phyloP scores from a whole-genome alignment of 2,888 invertebrate genomes.

The Heliconius charithonia region DNA sequence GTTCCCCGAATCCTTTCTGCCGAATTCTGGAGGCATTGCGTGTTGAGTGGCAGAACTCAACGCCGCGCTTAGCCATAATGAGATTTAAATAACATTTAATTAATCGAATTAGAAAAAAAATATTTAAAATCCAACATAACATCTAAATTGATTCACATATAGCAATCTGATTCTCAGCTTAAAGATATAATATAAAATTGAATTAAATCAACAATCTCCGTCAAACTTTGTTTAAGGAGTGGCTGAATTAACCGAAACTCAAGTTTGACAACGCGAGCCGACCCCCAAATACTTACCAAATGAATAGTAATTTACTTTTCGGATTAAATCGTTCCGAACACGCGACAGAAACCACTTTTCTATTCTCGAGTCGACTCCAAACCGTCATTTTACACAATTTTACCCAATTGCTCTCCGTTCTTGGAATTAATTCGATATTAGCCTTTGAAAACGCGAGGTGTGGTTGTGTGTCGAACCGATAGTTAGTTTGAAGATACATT shows the following conservation, averaged over 20 bases:
- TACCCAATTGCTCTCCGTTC: constrained; percentile 82
- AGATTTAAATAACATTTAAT: too few relatives aligned
- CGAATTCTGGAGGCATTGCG: too few relatives aligned
- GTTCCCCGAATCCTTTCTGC: too few relatives aligned
- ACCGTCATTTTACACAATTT: constrained; percentile 84
- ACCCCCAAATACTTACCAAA: constrained; percentile 78
- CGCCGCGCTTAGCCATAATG: too few relatives aligned
- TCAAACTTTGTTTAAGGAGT: constrained; percentile 55
- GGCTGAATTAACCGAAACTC: constrained; percentile 67
- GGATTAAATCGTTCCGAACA: constrained; percentile 82
- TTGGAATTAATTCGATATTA: constrained; percentile 83
- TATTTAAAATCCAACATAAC: background rate
- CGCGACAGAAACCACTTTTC: constrained; percentile 83
- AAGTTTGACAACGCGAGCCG: constrained; percentile 77
- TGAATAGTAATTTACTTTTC: constrained; percentile 83
- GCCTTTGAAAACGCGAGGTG: constrained; percentile 83
- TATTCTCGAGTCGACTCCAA: constrained; percentile 77
- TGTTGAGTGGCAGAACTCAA: too few relatives aligned
- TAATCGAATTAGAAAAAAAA: too few relatives aligned
- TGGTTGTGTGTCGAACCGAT: constrained; percentile 75
- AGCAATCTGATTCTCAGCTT: background rate
- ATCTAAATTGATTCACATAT: background rate
- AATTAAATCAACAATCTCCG: constrained; percentile 27
- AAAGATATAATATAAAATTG: constrained; percentile 16
- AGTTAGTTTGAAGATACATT: constrained; percentile 78